Base-by-base conservation (phyloP, 2,888 invertebrate species). In the Eurytoma adleriae region DNA sequence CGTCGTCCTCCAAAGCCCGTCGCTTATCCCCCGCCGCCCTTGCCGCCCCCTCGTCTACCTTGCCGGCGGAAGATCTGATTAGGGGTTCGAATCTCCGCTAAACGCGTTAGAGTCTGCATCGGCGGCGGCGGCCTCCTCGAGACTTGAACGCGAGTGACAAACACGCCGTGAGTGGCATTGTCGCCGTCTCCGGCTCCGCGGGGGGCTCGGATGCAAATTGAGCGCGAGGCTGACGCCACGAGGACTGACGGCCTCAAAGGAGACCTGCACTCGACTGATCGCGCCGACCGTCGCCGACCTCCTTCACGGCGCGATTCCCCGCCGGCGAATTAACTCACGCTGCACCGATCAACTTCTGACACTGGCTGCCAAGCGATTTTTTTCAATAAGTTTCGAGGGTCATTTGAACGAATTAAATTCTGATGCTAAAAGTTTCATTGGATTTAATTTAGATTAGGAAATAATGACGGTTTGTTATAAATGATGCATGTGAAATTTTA, bases 71-170 rank as follows among this genome's bases (percentile, higher is more conserved):
- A 90, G 90, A 90, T 90, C 90, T 90, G 90, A 90, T 90, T 90
- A 90, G 88, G 89, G 88, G 86, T 88, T 89, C 88, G 88, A 90
- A 88, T 90, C 87, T 88, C 69, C 69, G 88, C 89, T 90, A 90
- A 90, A 90, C 87, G 89, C 88, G 90, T 90, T 90, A 90, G 90
- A 88, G 87, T 59, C 82, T 71, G 66, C 62, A 54, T 54, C 73
- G 40, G 24, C 69, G 71, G 82, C 73, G 77, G 78, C 79, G 57
- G 54, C 72, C 68, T 84, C 70, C 72, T 69, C 75, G 82, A 76
- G 50, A 59, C 74, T 76, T 79, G 82, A 76, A 30, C 30, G 66
- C 66, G 74, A 70, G 71, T 69, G 76, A 72, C 77, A 76, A 74
- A 66, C 70, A 52, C 70, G 14, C 66, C 30, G 64, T 48, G 73